Conservation (phyloP, 2,797 vertebrate species). For the Aeoliscus strigatus region DNA sequence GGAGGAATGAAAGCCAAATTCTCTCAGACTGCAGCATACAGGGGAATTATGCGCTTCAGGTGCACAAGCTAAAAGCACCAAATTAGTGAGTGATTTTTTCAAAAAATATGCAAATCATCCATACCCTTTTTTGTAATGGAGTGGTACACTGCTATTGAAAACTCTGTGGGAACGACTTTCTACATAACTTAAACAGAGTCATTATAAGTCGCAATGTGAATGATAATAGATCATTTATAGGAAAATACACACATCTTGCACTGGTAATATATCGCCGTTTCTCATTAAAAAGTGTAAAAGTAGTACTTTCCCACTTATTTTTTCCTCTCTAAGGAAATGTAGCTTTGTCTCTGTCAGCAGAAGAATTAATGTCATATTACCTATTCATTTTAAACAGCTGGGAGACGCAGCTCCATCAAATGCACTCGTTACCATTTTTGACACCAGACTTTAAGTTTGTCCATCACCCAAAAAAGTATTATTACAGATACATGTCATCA, state of each 20-base stretch:
- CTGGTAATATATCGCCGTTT: constrained; percentile 1
- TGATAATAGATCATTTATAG: neutral
- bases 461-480: no score
- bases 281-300: constrained; percentile 9
- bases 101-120: constrained; percentile 29
- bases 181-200: neutral
- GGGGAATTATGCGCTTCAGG: constrained; percentile 44
- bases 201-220: constrained; percentile 9
- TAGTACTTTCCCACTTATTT: constrained; percentile 17
- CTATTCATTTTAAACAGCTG: neutral
- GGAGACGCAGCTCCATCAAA: constrained; percentile 11
- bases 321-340: constrained; percentile 28
- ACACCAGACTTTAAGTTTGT: no score
- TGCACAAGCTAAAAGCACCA: constrained; percentile 45
- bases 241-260: constrained; percentile 9
- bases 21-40: constrained; percentile 17
- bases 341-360: constrained; percentile 21
- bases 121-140: constrained; percentile 13
- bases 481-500: no score
- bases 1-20: constrained; percentile 29
- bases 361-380: constrained; percentile 13
- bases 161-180: constrained; percentile 2
- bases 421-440: no score
- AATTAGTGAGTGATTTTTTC: constrained; percentile 30
- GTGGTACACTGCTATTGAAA: constrained; percentile 9